These are phyloP conservation scores for Argyresthia albistria DNA, from an alignment of 2,888 invertebrate species.

Conservation along the genomic window DNA sequence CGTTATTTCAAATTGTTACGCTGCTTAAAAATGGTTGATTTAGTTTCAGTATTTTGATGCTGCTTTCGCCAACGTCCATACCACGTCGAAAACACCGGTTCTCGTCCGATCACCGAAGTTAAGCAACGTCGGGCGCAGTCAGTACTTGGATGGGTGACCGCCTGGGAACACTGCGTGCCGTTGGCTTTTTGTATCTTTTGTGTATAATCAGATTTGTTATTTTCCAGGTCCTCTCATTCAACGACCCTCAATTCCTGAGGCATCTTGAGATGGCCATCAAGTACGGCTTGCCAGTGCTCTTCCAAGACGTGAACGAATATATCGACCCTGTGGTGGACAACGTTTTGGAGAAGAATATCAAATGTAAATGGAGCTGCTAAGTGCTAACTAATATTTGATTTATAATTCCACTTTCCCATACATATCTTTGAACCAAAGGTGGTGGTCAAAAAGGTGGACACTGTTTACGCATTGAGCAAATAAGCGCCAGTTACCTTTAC, in stretches of 20 bases:
- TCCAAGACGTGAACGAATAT: constrained; percentile 93
- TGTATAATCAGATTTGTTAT: too few species aligned
- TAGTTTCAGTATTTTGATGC: too few species aligned
- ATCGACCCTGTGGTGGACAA: constrained; percentile 93
- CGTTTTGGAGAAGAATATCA: constrained; percentile 86
- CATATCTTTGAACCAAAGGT: too few species aligned
- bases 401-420: too few species aligned
- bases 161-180: constrained; percentile 7
- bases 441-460: too few species aligned
- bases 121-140: constrained; percentile 17
- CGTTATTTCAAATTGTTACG: too few species aligned
- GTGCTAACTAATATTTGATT: too few species aligned
- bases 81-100: constrained; percentile 22
- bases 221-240: constrained; percentile 79
- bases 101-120: constrained; percentile 22
- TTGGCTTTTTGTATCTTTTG: constrained; percentile 4
- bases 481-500: too few species aligned
- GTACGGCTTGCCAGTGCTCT: constrained; percentile 89
- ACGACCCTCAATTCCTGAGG: constrained; percentile 87
- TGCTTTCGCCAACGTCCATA: constrained; percentile 18
- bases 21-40: too few species aligned
- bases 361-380: too few species aligned
- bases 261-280: constrained; percentile 91
- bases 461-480: too few species aligned
- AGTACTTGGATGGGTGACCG: constrained; percentile 18